Percentiles rank a stretch among this genome's conserved stretches.
Conservation (phyloP, 1,140 invertebrate species). For the Cryptotermes secundus region DNA sequence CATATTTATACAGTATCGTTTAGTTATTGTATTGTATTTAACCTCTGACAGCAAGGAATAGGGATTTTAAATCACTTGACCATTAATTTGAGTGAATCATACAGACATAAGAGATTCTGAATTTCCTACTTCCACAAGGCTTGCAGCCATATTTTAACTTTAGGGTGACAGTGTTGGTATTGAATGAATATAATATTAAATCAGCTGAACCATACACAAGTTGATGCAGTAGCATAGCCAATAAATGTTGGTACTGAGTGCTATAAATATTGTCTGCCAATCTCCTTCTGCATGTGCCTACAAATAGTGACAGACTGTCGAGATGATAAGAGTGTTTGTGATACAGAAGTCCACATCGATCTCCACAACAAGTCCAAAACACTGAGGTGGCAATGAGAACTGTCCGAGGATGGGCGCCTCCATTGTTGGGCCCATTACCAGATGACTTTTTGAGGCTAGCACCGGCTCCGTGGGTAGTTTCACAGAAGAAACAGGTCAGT, state of each 20-base stretch:
- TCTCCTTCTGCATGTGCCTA: not conserved
- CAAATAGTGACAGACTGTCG: not conserved
- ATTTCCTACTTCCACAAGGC: no score
- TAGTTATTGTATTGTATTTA: no score
- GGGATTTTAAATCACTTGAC: no score
- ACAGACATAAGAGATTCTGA: no score
- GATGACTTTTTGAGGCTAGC: constrained; percentile 74
- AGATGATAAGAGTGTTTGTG: not conserved
- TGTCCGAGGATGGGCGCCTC: constrained; percentile 73
- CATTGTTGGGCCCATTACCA: constrained; percentile 77
- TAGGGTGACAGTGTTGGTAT: no score
- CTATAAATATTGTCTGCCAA: not conserved
- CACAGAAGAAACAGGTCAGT: constrained; percentile 34
- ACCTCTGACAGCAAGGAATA: no score
- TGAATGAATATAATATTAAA: not conserved
- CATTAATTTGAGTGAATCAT: no score
- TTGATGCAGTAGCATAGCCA: not conserved
- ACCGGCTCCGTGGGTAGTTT: constrained; percentile 38
- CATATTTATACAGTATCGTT: no score
- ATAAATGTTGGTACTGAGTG: no score
- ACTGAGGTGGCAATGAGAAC: constrained; percentile 43
- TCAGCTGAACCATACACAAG: not conserved
- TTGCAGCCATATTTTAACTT: no score
- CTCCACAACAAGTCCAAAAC: constrained; percentile 36
- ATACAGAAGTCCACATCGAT: constrained; percentile 30